A percentile compares a stretch with the other conserved stretches of the same genome.
These are phyloP conservation scores for Amblyopsis rosae DNA, from an alignment of 2,113 vertebrate genomes.

Conservation along the genomic window DNA sequence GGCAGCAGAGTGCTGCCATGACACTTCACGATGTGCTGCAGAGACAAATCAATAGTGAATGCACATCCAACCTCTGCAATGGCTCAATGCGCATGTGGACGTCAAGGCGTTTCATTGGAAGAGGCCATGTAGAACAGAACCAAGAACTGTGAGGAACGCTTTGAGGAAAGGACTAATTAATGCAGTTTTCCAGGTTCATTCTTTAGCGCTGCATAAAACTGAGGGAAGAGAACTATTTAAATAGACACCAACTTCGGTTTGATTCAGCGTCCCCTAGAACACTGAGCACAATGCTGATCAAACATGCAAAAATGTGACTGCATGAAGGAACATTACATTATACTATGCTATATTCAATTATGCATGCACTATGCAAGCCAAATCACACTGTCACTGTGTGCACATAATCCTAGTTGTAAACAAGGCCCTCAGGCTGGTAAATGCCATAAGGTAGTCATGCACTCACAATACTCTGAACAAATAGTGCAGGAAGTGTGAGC, in stretches of 20 bases:
- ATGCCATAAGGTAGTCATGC: neutral
- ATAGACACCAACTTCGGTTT: conserved; percentile 31
- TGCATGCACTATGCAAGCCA: neutral
- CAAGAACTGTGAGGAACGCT: neutral
- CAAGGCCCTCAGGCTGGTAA: neutral
- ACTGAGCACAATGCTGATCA: neutral
- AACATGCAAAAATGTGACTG: neutral
- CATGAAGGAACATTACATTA: neutral
- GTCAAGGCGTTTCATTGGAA: too few relatives aligned
- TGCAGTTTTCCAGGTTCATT: conserved; percentile 10
- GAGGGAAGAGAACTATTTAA: conserved; percentile 22
- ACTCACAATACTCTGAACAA: neutral
- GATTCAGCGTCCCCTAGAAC: conserved; percentile 26
- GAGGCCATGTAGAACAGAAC: too few relatives aligned
- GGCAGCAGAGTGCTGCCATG: conserved; percentile 90
- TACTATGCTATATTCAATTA: neutral
- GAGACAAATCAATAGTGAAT: conserved; percentile 7
- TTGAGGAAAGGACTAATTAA: neutral
- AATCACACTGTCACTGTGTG: neutral
- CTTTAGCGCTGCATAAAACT: conserved; percentile 10
- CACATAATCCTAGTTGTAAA: neutral
- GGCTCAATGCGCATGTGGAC: neutral
- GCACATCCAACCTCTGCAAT: neutral
- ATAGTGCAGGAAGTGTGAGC: neutral
- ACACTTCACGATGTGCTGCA: conserved; percentile 91